Base-by-base conservation (phyloP, 1,140 invertebrate species). In the Drosophila erecta region DNA sequence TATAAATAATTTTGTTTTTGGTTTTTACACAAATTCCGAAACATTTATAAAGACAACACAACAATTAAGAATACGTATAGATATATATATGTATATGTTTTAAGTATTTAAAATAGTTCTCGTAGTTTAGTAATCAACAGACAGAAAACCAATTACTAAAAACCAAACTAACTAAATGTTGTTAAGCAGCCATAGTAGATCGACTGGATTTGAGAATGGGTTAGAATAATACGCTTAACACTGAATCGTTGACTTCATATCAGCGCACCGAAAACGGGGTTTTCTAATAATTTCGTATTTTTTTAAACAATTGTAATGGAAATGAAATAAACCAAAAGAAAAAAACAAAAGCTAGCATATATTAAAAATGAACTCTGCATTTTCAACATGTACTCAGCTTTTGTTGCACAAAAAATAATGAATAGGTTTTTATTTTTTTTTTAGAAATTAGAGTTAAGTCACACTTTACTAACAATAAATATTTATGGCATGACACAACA, bases 1-100 rank as follows among this genome's bases (percentile, higher is more conserved):
- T 94, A 95, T 94, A 95, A 94, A 94, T 94, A 94, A 92, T 92
- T 91, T 90, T 87, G 81, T 84, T 79, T 85, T 90, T 91, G 76
- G 90, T 90, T 87, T 90, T 90, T 92, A 92, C 91, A 92, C 89
- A 91, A 80, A 91, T 71, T 92, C 84, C 90, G 81, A 92, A 92
- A 91, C 87, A 92, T 92, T 91, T 86, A 92, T 89, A 76, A 81
- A 92, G 84, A 92, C 89, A 92, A 90, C 91, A 92, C 89, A 91
- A 92, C 86, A 81, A 41, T 90, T 76, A 86, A 79, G 64, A 62
- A 87, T 74, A 87, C 75, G 79, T 86, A 76, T 78, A 74, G 66
- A 27, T 59, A 66, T 59, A 59, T 51, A 59, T 58, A 49, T 65
- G 41, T 73, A 51, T 55, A 62, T 74, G 35, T 62, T 65, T 79